Evolutionary conservation across 2,113 vertebrate genomes (phyloP).

Genomic region (Hippocampus barbouri): DNA sequence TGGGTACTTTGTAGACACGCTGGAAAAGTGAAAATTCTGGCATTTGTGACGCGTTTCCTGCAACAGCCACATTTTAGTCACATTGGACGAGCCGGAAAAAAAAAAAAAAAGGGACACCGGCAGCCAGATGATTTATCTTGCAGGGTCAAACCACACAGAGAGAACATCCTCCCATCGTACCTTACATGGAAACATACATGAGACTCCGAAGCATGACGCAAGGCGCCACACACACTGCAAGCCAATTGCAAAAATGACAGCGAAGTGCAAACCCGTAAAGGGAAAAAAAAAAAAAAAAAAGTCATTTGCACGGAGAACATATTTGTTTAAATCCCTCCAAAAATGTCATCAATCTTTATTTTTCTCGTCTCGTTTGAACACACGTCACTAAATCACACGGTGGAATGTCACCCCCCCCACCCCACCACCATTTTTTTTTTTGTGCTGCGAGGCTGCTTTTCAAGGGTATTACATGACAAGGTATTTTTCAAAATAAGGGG

Average conservation of each 20-base stretch:
- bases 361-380: conserved; percentile 51
- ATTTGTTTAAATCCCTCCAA: conserved; percentile 56
- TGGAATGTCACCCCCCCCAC: conserved; percentile 43
- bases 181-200: conserved; percentile 67
- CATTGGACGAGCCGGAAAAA: not conserved
- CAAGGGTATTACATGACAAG: conserved; percentile 73
- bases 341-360: conserved; percentile 55
- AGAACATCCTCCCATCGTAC: conserved; percentile 57
- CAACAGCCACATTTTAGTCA: conserved; percentile 23
- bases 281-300: conserved; percentile 13
- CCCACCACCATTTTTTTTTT: conserved; percentile 13
- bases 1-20: conserved; percentile 37
- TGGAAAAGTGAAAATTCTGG: conserved; percentile 53
- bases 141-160: conserved; percentile 9
- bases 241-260: conserved; percentile 53
- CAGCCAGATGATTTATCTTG: conserved; percentile 11
- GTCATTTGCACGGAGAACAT: conserved; percentile 26
- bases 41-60: conserved; percentile 41
- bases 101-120: conserved; percentile 30
- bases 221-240: conserved; percentile 34
- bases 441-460: conserved; percentile 53
- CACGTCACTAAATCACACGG: conserved; percentile 53
- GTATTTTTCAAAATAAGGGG: conserved; percentile 69
- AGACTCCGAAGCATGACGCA: conserved; percentile 51
- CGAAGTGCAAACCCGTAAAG: conserved; percentile 32